phyloP scores from a whole-genome alignment of 2,797 vertebrate species.

The Gorsachius magnificus region DNA sequence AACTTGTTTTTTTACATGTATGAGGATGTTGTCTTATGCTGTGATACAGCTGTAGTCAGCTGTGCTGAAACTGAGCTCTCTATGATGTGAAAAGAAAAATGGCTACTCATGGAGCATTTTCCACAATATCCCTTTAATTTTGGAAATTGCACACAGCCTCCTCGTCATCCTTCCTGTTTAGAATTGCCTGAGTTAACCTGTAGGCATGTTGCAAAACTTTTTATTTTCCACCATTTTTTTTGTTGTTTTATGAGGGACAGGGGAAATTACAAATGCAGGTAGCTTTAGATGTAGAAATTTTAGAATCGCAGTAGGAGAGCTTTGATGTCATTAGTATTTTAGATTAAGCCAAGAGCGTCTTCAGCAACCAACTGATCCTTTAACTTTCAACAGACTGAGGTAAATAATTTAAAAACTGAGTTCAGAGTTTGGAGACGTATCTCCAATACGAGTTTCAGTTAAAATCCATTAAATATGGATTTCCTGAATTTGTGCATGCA shows the following conservation, averaged over 20 bases:
- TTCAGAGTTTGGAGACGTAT: not conserved
- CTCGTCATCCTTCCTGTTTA: not conserved
- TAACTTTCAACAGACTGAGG: not conserved
- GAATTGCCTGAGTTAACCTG: not conserved
- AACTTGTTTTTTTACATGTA: not conserved
- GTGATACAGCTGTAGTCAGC: not conserved
- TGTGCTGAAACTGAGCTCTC: not conserved
- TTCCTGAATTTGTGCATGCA: not conserved
- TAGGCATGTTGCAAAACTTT: not conserved
- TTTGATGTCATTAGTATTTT: not conserved
- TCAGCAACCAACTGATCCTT: not conserved
- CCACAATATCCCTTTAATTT: not conserved
- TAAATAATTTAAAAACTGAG: not conserved
- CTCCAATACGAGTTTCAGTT: not conserved
- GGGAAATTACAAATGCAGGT: not conserved
- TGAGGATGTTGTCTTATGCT: not conserved
- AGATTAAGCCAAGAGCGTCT: not conserved
- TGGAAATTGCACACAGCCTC: not conserved
- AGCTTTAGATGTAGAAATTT: not conserved
- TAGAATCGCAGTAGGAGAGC: not conserved
- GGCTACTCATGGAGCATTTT: not conserved
- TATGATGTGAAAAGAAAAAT: not conserved
- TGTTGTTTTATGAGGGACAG: not conserved
- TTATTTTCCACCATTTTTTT: not conserved
- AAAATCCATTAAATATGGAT: not conserved